These are phyloP conservation scores for Solenopsis fugax DNA, from an alignment of 1,140 invertebrate genomes.

Conservation along the genomic window DNA sequence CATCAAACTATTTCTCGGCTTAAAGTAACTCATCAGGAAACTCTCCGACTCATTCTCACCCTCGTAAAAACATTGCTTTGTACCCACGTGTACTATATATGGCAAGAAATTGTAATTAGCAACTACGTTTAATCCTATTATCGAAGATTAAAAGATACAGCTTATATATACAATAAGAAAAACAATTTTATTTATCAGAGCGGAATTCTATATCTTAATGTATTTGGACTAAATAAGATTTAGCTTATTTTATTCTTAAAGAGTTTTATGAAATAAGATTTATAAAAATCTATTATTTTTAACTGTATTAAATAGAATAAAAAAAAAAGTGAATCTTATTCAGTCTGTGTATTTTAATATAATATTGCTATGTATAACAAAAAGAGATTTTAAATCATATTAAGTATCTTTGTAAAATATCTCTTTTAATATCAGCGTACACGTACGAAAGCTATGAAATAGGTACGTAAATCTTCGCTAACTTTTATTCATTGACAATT, in stretches of 20 bases:
- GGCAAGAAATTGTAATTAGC: not conserved
- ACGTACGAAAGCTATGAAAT: not conserved
- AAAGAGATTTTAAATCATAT: not conserved
- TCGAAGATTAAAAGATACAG: not conserved
- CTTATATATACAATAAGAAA: not conserved
- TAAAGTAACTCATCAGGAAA: conserved; percentile 16
- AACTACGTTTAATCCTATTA: not conserved
- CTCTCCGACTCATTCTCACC: not conserved
- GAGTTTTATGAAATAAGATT: too few species aligned
- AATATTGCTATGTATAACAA: too few species aligned
- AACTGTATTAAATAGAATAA: too few species aligned
- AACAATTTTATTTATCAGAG: not conserved
- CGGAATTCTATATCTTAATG: too few species aligned
- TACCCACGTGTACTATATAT: not conserved
- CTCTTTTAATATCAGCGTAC: not conserved
- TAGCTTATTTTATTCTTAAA: too few species aligned
- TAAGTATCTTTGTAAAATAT: not conserved
- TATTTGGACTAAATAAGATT: not conserved
- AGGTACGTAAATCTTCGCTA: conserved; percentile 8
- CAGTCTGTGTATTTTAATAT: too few species aligned
- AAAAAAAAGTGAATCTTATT: too few species aligned
- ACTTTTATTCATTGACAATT: conserved; percentile 14
- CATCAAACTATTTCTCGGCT: not conserved
- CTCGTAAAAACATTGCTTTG: not conserved
- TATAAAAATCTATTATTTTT: too few species aligned